These are phyloP conservation scores for Crossaster papposus DNA, from an alignment of 53 echinoderm and acorn worm species.

Conservation along the genomic window DNA sequence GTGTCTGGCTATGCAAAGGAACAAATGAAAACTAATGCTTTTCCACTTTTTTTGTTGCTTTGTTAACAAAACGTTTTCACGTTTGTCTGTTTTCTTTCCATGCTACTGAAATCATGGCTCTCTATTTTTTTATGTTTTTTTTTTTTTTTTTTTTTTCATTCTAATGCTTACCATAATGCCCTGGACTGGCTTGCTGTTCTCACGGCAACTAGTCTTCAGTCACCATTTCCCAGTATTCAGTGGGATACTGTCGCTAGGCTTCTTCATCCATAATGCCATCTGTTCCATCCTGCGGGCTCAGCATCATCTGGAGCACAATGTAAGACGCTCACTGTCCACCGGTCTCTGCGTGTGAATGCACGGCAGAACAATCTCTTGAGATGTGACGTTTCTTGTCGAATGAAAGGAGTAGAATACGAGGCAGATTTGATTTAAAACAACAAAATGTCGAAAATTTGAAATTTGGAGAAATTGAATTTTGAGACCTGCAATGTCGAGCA, in stretches of 20 bases:
- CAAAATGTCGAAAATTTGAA: background rate
- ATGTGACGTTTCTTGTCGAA: background rate
- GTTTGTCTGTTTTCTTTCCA: conserved; percentile 8
- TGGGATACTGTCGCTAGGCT: conserved; percentile 84
- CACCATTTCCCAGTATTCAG: conserved; percentile 80
- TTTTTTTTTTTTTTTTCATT: conserved; percentile 24
- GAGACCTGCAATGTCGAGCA: too few species aligned
- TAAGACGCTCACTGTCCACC: conserved; percentile 54
- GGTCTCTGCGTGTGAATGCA: background rate
- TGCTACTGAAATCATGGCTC: background rate
- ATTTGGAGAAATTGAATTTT: background rate
- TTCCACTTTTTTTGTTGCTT: conserved; percentile 19
- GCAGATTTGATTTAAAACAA: background rate
- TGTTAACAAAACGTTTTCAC: background rate
- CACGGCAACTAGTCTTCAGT: conserved; percentile 62
- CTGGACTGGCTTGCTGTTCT: background rate
- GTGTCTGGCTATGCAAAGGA: too few species aligned
- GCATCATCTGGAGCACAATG: conserved; percentile 82
- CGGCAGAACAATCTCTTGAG: background rate
- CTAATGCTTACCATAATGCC: conserved; percentile 27
- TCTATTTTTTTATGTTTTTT: background rate
- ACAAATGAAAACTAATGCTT: conserved; percentile 5
- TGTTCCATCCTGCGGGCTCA: conserved; percentile 85
- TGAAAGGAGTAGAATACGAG: background rate
- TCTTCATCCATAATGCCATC: conserved; percentile 98